Base-by-base conservation (phyloP, 1,140 invertebrate genomes). In the Drosophila santomea region DNA sequence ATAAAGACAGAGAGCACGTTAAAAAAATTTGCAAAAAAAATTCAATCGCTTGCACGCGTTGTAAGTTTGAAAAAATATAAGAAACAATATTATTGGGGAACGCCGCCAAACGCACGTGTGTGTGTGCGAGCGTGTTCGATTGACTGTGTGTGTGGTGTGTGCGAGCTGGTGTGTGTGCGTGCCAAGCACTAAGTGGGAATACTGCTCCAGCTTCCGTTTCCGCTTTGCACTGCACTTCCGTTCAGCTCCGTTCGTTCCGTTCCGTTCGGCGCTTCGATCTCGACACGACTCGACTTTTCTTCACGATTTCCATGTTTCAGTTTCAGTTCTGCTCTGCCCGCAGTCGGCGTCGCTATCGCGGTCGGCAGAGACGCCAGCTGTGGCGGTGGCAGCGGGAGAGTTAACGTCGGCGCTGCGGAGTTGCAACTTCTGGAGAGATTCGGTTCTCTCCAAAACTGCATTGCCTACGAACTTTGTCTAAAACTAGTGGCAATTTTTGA, bases 221-320 rank as follows among this genome's bases (percentile, higher is more conserved):
- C 84, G 84, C 69, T 80, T 78, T 55, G 60, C 84, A 89, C 80
- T 83, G 84, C 84, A 89, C 84, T 89, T 88, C 85, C 80, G 61
- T 66, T 68, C 61, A 59, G 57, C 47, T 48, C 57, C 45, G 57
- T 59, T 59, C 64, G 64, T 68, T 68, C 47, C 62, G 62, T 64
- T 64, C 58, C 32, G 85, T 82, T 67, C 84, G 68, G 54, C 77
- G 73, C 74, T 80, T 79, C 80, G 85, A 89, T 89, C 85, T 78
- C 76, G 80, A 89, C 80, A 80, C 84, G 74, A 88, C 84, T 83
- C 66, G 71, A 56, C 68, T 73, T 50, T 66, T 32, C 28, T 52
- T 41, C 61, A 32, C 32, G 32, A 32, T 32, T 32, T 32, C 32
- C 32, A 32, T 44, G 41, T 43, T 47, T 28, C 25, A 14, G 63